A percentile compares a stretch with the other conserved stretches of the same genome.
phyloP scores from a whole-genome alignment of 2,888 invertebrate genomes.

The Leucania comma region DNA sequence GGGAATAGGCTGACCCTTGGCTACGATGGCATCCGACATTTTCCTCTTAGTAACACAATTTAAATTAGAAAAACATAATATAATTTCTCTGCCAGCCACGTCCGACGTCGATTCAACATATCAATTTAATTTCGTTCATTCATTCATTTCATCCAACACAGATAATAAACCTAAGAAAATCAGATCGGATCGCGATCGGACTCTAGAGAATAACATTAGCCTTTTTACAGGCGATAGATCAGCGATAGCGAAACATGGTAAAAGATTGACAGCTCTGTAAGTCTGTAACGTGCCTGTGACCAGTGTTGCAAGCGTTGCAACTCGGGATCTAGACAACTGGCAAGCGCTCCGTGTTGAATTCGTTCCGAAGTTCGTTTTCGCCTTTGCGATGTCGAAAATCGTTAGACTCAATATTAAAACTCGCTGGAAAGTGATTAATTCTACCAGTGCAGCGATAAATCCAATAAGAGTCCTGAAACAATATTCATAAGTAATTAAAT shows the following conservation, averaged over 20 bases:
- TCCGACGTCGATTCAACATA: conserved; percentile 78
- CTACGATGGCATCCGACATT: conserved; percentile 87
- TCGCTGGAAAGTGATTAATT: too few species aligned
- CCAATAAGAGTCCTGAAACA: too few species aligned
- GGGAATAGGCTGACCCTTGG: conserved; percentile 86
- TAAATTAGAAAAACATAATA: conserved; percentile 84
- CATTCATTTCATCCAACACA: conserved; percentile 24
- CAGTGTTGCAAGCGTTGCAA: too few species aligned
- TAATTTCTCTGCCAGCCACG: conserved; percentile 82
- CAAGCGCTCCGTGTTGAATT: too few species aligned
- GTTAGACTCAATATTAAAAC: too few species aligned
- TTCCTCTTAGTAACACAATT: conserved; percentile 72
- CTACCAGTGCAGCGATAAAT: too few species aligned
- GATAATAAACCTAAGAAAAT: conserved; percentile 28
- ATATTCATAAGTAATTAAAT: too few species aligned
- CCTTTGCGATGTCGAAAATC: too few species aligned
- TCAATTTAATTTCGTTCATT: conserved; percentile 33
- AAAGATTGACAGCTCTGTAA: neutral
- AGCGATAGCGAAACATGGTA: neutral
- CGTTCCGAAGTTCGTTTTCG: too few species aligned
- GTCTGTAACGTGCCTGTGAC: too few species aligned
- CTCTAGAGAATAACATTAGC: neutral
- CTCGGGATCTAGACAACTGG: too few species aligned
- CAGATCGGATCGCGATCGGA: neutral
- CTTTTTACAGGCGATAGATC: neutral